phyloP scores from a whole-genome alignment of 2,113 vertebrate species.

The Ophthalmolycus amberensis region DNA sequence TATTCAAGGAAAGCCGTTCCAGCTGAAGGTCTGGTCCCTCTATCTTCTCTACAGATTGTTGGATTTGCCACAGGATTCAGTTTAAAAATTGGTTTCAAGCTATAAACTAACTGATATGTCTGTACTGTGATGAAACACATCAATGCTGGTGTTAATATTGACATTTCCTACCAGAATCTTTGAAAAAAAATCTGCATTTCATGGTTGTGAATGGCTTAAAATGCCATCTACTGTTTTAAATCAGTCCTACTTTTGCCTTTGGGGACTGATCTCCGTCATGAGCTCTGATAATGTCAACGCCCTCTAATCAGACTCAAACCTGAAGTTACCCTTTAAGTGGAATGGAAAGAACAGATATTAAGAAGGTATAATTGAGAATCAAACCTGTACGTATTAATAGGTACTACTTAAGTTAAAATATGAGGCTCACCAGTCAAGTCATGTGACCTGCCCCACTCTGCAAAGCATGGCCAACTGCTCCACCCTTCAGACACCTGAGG shows the following conservation, averaged over 20 bases:
- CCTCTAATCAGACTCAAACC: too few relatives aligned
- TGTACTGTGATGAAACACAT: not conserved
- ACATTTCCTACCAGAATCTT: not conserved
- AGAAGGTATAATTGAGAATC: not conserved
- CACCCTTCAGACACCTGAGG: conserved; percentile 9
- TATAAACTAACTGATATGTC: not conserved
- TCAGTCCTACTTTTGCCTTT: too few relatives aligned
- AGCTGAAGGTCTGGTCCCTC: conserved; percentile 15
- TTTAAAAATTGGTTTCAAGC: not conserved
- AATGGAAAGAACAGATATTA: not conserved
- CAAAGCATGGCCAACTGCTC: not conserved
- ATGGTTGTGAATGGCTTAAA: too few relatives aligned
- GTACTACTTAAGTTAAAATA: not conserved
- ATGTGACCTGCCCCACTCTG: not conserved
- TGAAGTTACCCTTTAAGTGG: not conserved
- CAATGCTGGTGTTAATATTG: not conserved
- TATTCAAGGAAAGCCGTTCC: conserved; percentile 13
- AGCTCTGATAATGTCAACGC: too few relatives aligned
- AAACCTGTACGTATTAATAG: not conserved
- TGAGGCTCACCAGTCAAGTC: not conserved
- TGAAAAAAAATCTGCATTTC: too few relatives aligned
- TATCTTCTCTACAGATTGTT: conserved; percentile 11
- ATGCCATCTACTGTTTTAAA: too few relatives aligned
- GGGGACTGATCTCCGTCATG: too few relatives aligned
- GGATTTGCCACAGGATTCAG: not conserved